Base-by-base conservation (phyloP, 1,140 invertebrate genomes). In the Micrasema minimum region DNA sequence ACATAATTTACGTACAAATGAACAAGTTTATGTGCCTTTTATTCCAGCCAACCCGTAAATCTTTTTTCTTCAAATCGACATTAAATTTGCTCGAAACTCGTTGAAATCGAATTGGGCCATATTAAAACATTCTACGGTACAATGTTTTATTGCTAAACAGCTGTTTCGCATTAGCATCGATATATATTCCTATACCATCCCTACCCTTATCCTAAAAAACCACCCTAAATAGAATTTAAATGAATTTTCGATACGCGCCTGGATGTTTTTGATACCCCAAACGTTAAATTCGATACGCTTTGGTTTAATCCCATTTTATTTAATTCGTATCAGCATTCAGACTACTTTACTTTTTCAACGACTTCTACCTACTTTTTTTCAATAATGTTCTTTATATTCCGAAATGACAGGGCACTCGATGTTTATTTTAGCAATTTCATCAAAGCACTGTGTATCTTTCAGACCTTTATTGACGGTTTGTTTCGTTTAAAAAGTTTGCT, bases 71-170 rank as follows among this genome's bases (percentile, higher is more conserved):
- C 45, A 48, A 20, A 51, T 51, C 64, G 46, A 35, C 46, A 38
- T 31, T 53, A 16, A 38, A 26, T 66, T 66, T 46, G 22, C 64
- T 50, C 31, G 45, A 26, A 66, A 66, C 31, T 22, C 35, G 35
- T 41, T 59, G 35, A 41, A 59, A 59, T 41, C n/a, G 22, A 59
- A 59, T 38, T 59, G n/a, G 37, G 37, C n/a, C 35, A 59, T 41
- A 59, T 59, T 59, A 59, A 59, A 59, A 59, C 55, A 38, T 59
- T 23, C 55, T 59, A 35, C 55, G 37, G 18, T 41, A 59, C 55
- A 59, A 59, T 59, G 65, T 71, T 71, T 71, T 71, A 71, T 71
- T 71, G 57, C 62, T 43, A 66, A 71, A 71, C 69, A 71, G 69
- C 69, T 71, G 69, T 57, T 71, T 53, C 65, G 43, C 65, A 71